Percentiles rank a stretch among this genome's conserved stretches.
phyloP scores from a whole-genome alignment of 2,797 vertebrate species.

The Sylvilagus floridanus region DNA sequence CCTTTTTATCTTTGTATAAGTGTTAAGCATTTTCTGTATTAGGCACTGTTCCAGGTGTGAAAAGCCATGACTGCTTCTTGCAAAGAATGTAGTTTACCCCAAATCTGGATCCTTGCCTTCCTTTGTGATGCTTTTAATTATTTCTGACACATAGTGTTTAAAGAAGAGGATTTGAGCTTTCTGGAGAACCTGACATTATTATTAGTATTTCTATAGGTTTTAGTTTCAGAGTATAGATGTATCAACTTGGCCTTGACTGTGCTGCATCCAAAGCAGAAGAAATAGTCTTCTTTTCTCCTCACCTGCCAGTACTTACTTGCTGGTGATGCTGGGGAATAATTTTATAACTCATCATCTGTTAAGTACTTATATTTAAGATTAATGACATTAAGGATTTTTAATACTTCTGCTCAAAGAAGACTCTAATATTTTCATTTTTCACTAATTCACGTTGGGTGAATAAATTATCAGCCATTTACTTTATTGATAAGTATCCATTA shows the following conservation, averaged over 20 bases:
- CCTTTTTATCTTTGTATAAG: background rate
- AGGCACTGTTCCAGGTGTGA: background rate
- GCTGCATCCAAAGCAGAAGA: background rate
- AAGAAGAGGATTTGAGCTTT: background rate
- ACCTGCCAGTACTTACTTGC: background rate
- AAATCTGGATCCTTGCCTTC: background rate
- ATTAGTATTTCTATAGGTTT: background rate
- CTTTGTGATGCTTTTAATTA: conserved; percentile 30
- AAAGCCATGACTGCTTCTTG: background rate
- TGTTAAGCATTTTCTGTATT: background rate
- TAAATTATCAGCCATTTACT: background rate
- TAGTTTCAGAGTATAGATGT: background rate
- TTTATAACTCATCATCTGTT: background rate
- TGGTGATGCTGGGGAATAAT: background rate
- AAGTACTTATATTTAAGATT: conserved; percentile 28
- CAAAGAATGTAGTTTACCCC: background rate
- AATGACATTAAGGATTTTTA: background rate
- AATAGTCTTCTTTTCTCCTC: background rate
- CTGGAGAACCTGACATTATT: background rate
- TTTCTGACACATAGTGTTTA: background rate
- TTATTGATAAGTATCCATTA: background rate
- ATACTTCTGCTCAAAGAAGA: background rate
- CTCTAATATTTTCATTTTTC: conserved; percentile 3
- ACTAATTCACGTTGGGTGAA: background rate
- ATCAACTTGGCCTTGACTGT: background rate